These are phyloP conservation scores for Apodemus speciosus DNA, from an alignment of 2,113 vertebrate genomes.

Conservation along the genomic window DNA sequence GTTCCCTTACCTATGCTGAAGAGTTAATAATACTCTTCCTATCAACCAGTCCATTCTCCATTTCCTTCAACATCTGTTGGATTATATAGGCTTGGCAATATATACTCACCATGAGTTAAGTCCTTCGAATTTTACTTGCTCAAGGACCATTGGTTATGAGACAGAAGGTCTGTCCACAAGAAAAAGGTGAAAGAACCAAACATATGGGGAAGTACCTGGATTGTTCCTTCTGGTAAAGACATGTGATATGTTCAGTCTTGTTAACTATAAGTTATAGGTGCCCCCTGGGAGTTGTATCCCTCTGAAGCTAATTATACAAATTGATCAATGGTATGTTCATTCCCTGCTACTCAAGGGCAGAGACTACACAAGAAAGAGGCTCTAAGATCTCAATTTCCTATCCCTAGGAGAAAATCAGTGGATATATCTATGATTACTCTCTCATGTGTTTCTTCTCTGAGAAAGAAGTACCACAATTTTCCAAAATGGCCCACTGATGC, in stretches of 20 bases:
- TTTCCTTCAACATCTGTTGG: conserved; percentile 15
- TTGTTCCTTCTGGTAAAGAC: not conserved
- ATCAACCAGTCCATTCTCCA: not conserved
- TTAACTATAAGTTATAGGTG: not conserved
- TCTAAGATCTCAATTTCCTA: not conserved
- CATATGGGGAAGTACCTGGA: not conserved
- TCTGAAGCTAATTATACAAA: conserved; percentile 56
- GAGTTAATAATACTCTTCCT: not conserved
- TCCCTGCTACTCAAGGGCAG: not conserved
- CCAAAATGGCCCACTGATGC: not conserved
- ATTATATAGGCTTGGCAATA: not conserved
- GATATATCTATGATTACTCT: not conserved
- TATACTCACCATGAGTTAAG: not conserved
- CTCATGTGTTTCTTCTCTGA: not conserved
- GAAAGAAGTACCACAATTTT: not conserved
- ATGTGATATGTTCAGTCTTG: not conserved
- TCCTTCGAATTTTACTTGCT: not conserved
- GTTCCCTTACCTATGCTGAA: not conserved
- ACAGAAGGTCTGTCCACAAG: not conserved
- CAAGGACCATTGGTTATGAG: not conserved
- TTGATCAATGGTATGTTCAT: not conserved
- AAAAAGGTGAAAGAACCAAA: not conserved
- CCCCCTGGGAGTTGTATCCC: not conserved
- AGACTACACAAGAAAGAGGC: not conserved
- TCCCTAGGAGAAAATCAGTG: not conserved